These are phyloP conservation scores for Heliangelus exortis DNA, from an alignment of 2,797 vertebrate species.

Conservation along the genomic window DNA sequence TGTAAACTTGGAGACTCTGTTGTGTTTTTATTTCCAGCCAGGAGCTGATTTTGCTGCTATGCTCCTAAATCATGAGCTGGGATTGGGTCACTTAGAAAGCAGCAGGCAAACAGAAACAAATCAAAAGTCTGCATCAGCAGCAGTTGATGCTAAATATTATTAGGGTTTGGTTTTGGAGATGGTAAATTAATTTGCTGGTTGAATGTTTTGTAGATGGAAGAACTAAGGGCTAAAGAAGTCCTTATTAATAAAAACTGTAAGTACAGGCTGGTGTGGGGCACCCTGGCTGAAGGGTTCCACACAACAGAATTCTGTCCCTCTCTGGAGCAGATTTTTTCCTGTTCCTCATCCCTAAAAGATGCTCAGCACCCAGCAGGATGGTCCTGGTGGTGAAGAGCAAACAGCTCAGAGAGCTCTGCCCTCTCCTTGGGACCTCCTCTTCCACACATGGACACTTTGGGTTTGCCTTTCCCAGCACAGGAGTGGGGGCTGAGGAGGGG, in stretches of 20 bases:
- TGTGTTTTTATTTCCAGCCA: background rate
- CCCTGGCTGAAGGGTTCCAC: background rate
- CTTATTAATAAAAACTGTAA: background rate
- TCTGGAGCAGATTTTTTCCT: background rate
- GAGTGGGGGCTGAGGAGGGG: accelerated
- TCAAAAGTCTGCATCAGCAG: background rate
- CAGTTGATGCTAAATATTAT: background rate
- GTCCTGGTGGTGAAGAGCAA: background rate
- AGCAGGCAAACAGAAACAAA: background rate
- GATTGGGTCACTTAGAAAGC: background rate
- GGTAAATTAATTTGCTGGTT: background rate
- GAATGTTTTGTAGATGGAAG: background rate
- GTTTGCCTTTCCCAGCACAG: background rate
- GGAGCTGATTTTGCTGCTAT: background rate
- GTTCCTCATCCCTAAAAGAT: accelerated
- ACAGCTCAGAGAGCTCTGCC: background rate
- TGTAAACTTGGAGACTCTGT: background rate
- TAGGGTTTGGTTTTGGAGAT: background rate
- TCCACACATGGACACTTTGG: accelerated
- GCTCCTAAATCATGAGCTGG: background rate
- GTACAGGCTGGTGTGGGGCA: background rate
- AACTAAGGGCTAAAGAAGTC: background rate
- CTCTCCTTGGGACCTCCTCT: background rate
- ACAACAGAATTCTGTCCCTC: background rate
- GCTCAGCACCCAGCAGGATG: background rate